These are phyloP conservation scores for Vesta saturnalis DNA, from an alignment of 2,888 invertebrate species.

Conservation along the genomic window DNA sequence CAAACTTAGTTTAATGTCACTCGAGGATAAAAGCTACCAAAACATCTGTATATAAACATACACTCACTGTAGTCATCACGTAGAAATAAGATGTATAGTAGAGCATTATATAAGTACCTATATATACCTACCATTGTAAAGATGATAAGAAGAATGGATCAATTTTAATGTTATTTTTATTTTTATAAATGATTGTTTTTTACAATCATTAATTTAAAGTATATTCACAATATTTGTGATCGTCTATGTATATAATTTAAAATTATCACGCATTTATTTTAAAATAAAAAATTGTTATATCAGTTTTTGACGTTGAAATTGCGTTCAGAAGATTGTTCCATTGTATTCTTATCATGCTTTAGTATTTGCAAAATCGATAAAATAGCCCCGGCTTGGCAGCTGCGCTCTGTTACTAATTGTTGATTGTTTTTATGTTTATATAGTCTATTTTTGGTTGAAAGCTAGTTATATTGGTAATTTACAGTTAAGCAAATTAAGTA, in stretches of 20 bases:
- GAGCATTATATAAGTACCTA: slow-evolving; percentile 26
- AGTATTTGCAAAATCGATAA: slow-evolving; percentile 43
- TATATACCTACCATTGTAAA: slow-evolving; percentile 7
- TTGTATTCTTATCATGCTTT: slow-evolving; percentile 38
- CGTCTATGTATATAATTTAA: slow-evolving; percentile 3
- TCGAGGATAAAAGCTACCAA: slow-evolving; percentile 58
- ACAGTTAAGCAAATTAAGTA: slow-evolving; percentile 41
- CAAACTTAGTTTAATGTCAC: slow-evolving; percentile 51
- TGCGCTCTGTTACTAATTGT: slow-evolving; percentile 61
- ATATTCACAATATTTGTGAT: slow-evolving; percentile 21
- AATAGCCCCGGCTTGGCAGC: slow-evolving; percentile 50
- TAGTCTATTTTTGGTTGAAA: slow-evolving; percentile 64
- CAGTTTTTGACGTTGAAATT: too few relatives aligned
- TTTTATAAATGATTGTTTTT: slow-evolving; percentile 12
- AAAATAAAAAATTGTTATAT: too few relatives aligned
- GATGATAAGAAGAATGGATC: slow-evolving; percentile 16
- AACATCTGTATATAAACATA: slow-evolving; percentile 63
- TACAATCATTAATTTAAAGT: slow-evolving; percentile 1
- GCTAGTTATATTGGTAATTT: slow-evolving; percentile 57
- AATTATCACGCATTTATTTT: slow-evolving; percentile 2
- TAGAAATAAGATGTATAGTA: slow-evolving; percentile 57
- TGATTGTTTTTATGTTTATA: slow-evolving; percentile 65
- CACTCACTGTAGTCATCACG: slow-evolving; percentile 61
- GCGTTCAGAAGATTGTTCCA: slow-evolving; percentile 16
- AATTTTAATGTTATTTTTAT: slow-evolving; percentile 10